A percentile compares a stretch with the other conserved stretches of the same genome.
Conservation (phyloP, 1,140 invertebrate species). For the Manduca sexta region DNA sequence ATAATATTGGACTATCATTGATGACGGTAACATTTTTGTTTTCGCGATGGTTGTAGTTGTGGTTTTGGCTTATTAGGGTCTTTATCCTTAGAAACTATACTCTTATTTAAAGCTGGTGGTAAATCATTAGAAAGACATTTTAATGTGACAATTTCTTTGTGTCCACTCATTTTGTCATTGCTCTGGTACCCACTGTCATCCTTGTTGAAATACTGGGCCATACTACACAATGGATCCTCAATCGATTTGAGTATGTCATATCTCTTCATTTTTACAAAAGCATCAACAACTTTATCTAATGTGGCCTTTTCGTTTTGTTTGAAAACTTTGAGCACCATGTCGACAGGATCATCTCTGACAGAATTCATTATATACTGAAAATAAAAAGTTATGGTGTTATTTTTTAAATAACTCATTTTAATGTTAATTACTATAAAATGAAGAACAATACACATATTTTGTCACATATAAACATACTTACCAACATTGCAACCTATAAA, state of each 20-base stretch:
- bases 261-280: conserved; percentile 56
- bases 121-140: conserved; percentile 54
- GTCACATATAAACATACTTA: background rate
- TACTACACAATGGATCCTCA: conserved; percentile 46
- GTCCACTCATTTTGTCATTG: conserved; percentile 35
- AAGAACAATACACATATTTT: background rate
- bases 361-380: conserved; percentile 67
- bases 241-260: conserved; percentile 66
- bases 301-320: conserved; percentile 66
- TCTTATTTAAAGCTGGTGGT: conserved; percentile 59
- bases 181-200: conserved; percentile 68
- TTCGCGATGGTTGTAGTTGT: conserved; percentile 28
- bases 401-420: background rate
- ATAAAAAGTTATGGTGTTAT: background rate
- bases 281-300: conserved; percentile 62
- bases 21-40: conserved; percentile 27
- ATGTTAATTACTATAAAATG: background rate
- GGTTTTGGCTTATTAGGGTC: conserved; percentile 40
- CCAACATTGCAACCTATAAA: background rate
- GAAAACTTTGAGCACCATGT: conserved; percentile 60
- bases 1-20: conserved; percentile 49
- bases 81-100: conserved; percentile 37
- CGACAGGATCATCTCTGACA: conserved; percentile 58
- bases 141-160: conserved; percentile 45
- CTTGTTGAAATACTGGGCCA: conserved; percentile 50